These are phyloP conservation scores for Adoxophyes honmai DNA, from an alignment of 1,140 invertebrate species.

Conservation along the genomic window DNA sequence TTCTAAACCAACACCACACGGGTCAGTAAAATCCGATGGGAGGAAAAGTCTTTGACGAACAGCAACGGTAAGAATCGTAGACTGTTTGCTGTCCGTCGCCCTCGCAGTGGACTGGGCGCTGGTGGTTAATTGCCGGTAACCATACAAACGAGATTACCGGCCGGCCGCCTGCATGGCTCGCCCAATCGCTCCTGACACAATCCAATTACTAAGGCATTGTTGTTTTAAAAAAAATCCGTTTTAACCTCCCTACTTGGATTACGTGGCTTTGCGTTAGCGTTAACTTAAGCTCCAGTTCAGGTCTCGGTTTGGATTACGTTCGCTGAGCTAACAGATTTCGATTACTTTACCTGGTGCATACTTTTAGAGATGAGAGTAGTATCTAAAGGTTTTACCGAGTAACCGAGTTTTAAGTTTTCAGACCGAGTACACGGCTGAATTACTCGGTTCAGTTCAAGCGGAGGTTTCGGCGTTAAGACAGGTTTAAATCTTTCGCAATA, in stretches of 20 bases:
- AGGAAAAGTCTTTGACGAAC: neutral
- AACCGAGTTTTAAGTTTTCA: no score
- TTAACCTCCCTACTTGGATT: conserved; percentile 3
- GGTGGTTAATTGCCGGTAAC: conserved; percentile 54
- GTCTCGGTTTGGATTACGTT: neutral
- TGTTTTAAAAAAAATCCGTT: conserved; percentile 33
- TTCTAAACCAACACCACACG: no score
- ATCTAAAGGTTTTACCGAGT: no score
- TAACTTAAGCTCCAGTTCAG: neutral
- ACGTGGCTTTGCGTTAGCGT: conserved; percentile 10
- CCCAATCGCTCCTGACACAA: conserved; percentile 42
- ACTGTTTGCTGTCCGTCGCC: neutral
- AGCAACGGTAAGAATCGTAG: neutral
- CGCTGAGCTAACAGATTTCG: no score
- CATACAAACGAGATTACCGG: conserved; percentile 54
- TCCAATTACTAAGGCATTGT: conserved; percentile 47
- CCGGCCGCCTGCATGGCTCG: conserved; percentile 21
- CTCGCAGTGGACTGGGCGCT: conserved; percentile 17
- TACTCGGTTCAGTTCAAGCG: no score
- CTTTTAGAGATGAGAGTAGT: no score
- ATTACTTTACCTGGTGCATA: no score
- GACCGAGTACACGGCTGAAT: no score
- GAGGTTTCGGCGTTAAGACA: no score
- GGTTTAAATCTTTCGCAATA: no score
- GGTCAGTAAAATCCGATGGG: no score